Percentiles rank a stretch among this genome's conserved stretches.
Evolutionary conservation across 2,888 invertebrate species (phyloP).

Genomic region (Aphrophora alni): DNA sequence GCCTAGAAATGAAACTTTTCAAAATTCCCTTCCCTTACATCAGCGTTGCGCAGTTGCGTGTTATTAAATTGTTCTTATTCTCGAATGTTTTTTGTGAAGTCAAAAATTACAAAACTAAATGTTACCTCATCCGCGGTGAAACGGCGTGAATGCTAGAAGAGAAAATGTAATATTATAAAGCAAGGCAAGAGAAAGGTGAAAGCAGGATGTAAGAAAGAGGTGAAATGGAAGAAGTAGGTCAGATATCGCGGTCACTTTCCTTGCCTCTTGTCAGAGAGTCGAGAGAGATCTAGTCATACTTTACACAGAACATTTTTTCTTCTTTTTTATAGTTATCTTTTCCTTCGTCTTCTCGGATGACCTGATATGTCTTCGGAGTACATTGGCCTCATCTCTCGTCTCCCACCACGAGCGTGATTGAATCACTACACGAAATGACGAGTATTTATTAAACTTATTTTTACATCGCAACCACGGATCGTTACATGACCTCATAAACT

Average conservation of each 20-base stretch:
- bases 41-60: too few species aligned
- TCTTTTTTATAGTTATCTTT: not conserved
- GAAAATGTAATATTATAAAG: constrained; percentile 6
- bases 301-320: not conserved
- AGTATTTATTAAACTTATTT: not conserved
- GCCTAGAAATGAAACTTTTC: too few species aligned
- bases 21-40: too few species aligned
- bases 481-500: not conserved
- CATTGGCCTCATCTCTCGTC: not conserved
- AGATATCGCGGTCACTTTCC: constrained; percentile 3
- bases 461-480: not conserved
- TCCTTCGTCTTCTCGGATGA: constrained; percentile 6
- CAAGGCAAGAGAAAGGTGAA: not conserved
- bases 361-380: not conserved
- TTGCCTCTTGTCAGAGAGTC: not conserved
- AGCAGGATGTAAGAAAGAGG: constrained; percentile 9
- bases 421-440: not conserved
- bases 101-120: not conserved
- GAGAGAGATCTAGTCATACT: constrained; percentile 1
- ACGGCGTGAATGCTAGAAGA: not conserved
- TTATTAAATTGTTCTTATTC: not conserved
- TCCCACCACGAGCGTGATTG: not conserved
- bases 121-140: not conserved
- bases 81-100: not conserved
- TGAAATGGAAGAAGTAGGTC: constrained; percentile 6